Base-by-base conservation (phyloP, 2,888 invertebrate species). In the Cheilosia vernalis region DNA sequence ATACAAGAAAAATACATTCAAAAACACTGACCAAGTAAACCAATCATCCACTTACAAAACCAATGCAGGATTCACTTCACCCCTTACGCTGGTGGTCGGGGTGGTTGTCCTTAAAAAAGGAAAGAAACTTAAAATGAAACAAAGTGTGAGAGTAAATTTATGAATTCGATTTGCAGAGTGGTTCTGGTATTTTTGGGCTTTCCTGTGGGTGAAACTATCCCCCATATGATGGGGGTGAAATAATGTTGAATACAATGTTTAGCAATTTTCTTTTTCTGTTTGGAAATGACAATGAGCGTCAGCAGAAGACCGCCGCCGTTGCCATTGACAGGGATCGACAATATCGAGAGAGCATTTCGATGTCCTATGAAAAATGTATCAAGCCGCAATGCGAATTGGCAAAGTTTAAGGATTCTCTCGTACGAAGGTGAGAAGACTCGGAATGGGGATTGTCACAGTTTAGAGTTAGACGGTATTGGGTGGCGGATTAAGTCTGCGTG, bases 1-100 rank as follows among this genome's bases (percentile, higher is more conserved):
- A 33, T 10, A 51, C 21, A 24, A 51, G 2, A 19, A 5, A 24
- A 13, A 13, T 37, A 79, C 69, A 69, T 74, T 85, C 74, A 66
- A 76, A 77, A 85, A 85, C 80, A 85, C 76, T 80, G 80, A 77
- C 85, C 81, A 81, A 85, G 85, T 81, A 85, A 85, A 84, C 84
- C 84, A 80, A 84, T 79, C 84, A 84, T 76, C 79, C 60, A 74
- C 84, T 70, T 64, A 60, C 84, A 70, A 84, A 79, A 79, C 73
- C 64, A 74, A 70, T 79, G 79, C 53, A 55, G 60, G 73, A 27
- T 19, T 63, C 56, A 30, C 30, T 47, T 19, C n/a, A 15, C 40
- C 56, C 37, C 30, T 60, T 17, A 3, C 30, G n/a, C 30, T 7
- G 17, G 2, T 27, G 55, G 21, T 44, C n/a, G 15, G 27, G 13